These are phyloP conservation scores for Nesospiza acunhae DNA, from an alignment of 2,113 vertebrate genomes.

Conservation along the genomic window DNA sequence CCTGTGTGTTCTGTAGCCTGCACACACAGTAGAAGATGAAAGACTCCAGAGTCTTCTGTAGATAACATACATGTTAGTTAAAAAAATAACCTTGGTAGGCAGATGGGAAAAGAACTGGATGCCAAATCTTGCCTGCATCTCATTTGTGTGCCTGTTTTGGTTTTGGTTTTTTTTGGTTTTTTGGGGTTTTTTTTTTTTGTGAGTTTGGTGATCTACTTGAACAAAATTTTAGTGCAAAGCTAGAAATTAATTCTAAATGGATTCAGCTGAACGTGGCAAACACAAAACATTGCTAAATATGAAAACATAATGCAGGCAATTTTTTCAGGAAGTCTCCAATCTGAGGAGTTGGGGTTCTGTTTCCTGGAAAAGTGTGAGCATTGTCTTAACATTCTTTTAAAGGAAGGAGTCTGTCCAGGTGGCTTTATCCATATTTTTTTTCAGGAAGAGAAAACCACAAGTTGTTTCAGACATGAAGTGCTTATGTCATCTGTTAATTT, in stretches of 20 bases:
- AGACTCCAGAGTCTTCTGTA: background rate
- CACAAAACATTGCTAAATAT: background rate
- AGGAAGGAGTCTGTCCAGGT: background rate
- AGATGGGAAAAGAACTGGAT: background rate
- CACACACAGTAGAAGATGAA: background rate
- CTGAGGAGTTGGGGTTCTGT: background rate
- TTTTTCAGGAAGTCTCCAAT: background rate
- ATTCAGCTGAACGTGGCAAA: background rate
- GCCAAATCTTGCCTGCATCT: background rate
- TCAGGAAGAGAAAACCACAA: background rate
- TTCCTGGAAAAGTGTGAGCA: background rate
- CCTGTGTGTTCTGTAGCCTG: background rate
- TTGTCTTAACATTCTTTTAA: background rate
- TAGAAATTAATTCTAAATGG: background rate
- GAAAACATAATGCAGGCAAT: background rate
- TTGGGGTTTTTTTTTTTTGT: background rate
- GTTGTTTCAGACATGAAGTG: background rate
- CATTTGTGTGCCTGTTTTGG: background rate
- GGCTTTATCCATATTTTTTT: background rate
- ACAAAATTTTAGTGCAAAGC: background rate
- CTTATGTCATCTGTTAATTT: background rate
- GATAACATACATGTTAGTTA: background rate
- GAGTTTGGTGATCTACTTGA: background rate
- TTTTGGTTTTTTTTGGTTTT: too few species aligned
- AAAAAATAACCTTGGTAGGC: background rate